Evolutionary conservation across 2,888 invertebrate species (phyloP), one percentile per base, ranked within the genome.

Genomic region (Aphodius sticticus): DNA sequence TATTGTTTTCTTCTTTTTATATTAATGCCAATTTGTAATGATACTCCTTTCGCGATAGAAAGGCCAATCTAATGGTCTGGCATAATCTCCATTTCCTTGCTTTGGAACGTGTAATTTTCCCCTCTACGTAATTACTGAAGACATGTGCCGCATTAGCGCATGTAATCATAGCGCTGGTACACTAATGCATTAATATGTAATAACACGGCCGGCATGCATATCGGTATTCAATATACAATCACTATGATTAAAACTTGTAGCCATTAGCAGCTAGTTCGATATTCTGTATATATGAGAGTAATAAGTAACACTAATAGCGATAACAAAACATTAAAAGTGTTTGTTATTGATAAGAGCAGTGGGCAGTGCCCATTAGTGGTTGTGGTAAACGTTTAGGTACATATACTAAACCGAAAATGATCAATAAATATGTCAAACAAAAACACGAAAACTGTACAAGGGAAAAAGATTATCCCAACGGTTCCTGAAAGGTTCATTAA

Each of bases 71-170:
- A 53, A 53, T 53, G 53, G 53, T 53, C 6, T 53, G 53, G 53
- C 1, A 53, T 53, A 53, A 53, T 53, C 53, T 53, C 53, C 53
- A 53, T 7, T 53, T 2, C 53, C 53, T 53, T 53, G 53, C 53
- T 53, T 26, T 12, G 53, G 53, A 53, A 53, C 53, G 53, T 53
- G 53, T 53, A 53, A 53, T 53, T 53, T 53, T 53, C 53, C 53
- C 53, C 53, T 53, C 53, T 53, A 9, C 1, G 53, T 5, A 5
- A 53, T 53, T 53, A 53, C 53, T 53, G 53, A 53, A 53, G 12
- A 53, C 53, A 53, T 53, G 53, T 53, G 53, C 53, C 53, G 53
- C 53, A 53, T 53, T 53, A 53, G 53, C 53, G 53, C 53, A 53
- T 9, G 53, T 53, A 53, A 53, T 53, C 53, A 53, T 53, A 12